phyloP scores from a whole-genome alignment of 2,797 vertebrate species.

The Sphenopsis melanotis region DNA sequence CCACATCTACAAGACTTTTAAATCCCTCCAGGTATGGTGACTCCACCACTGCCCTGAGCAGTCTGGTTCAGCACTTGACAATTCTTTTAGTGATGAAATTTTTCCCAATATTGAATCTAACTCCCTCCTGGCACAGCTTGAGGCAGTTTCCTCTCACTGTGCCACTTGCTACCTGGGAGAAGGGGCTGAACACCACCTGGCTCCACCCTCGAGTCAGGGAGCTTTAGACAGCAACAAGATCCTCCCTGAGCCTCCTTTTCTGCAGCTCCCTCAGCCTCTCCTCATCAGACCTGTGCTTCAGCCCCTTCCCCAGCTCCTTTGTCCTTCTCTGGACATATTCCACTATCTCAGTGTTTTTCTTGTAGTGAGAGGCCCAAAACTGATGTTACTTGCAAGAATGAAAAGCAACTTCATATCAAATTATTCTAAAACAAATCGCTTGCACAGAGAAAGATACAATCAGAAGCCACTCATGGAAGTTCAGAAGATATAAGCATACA shows the following conservation, averaged over 20 bases:
- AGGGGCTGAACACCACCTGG: not conserved
- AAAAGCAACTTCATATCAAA: conserved; percentile 62
- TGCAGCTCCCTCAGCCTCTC: not conserved
- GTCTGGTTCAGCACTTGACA: not conserved
- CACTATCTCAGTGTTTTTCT: not conserved
- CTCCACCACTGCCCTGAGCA: not conserved
- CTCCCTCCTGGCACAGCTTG: not conserved
- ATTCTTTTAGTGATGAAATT: not conserved
- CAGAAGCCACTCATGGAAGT: conserved; percentile 34
- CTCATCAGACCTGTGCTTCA: not conserved
- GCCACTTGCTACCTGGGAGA: not conserved
- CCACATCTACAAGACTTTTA: not conserved
- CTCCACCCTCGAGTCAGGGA: not conserved
- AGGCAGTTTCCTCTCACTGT: not conserved
- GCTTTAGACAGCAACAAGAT: not conserved
- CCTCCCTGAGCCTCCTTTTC: not conserved
- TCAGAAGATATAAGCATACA: not conserved
- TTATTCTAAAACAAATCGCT: conserved; percentile 51
- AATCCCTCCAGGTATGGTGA: not conserved
- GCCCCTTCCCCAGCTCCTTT: not conserved
- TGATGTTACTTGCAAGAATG: conserved; percentile 48
- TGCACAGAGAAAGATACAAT: not conserved
- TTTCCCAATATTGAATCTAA: not conserved
- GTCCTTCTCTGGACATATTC: not conserved
- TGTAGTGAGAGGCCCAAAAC: not conserved